Evolutionary conservation across 2,888 invertebrate species (phyloP).

Genomic region (Allophyes oxyacanthae): DNA sequence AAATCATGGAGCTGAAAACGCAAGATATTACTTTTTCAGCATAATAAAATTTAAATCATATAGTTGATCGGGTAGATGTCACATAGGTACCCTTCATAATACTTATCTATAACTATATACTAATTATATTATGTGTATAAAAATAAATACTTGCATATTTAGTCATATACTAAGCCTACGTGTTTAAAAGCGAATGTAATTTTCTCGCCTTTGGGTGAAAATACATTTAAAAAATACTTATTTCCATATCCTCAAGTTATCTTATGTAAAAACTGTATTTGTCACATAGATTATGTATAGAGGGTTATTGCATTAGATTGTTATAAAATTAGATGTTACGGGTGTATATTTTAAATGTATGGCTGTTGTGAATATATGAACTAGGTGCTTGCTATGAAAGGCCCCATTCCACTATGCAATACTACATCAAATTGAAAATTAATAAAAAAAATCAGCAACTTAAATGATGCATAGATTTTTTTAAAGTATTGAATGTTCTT

Average conservation of each 20-base stretch:
- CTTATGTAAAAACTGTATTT: slow-evolving; percentile 66
- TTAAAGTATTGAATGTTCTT: slow-evolving; percentile 3
- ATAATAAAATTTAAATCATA: slow-evolving; percentile 37
- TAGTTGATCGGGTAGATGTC: slow-evolving; percentile 49
- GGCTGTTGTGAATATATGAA: slow-evolving; percentile 73
- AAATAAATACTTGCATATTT: slow-evolving; percentile 57
- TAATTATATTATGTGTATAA: slow-evolving; percentile 60
- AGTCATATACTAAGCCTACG: slow-evolving; percentile 56
- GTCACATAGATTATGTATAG: slow-evolving; percentile 69
- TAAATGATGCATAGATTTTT: not conserved
- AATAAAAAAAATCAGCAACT: slow-evolving; percentile 6
- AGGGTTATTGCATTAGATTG: slow-evolving; percentile 77
- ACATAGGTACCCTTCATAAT: slow-evolving; percentile 42
- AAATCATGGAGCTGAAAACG: slow-evolving; percentile 27
- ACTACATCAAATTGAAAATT: slow-evolving; percentile 4
- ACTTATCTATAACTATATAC: slow-evolving; percentile 48
- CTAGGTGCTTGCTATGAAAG: slow-evolving; percentile 69
- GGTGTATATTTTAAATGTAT: slow-evolving; percentile 75
- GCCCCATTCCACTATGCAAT: slow-evolving; percentile 30
- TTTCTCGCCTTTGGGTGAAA: slow-evolving; percentile 41
- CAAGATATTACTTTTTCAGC: slow-evolving; percentile 23
- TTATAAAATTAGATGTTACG: slow-evolving; percentile 78
- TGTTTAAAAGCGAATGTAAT: slow-evolving; percentile 48
- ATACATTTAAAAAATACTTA: slow-evolving; percentile 49
- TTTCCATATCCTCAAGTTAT: slow-evolving; percentile 62